Evolutionary conservation across 92 coral and sea anemone genomes (phyloP), one percentile per base, ranked within the genome.

Genomic region (Palythoa heliodiscus): DNA sequence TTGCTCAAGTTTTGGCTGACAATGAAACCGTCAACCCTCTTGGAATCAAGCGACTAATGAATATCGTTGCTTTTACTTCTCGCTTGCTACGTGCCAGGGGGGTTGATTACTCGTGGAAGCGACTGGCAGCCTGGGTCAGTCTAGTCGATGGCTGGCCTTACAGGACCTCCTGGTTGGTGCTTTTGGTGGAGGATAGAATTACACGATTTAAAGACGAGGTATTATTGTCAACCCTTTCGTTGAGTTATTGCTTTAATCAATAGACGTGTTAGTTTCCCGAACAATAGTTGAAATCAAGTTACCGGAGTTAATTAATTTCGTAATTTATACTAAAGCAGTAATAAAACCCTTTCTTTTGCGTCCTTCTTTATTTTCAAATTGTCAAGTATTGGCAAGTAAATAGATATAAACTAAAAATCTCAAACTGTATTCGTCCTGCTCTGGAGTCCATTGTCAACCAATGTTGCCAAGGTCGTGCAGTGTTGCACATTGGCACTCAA

Each of bases 71-170:
- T 6, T 85, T 96, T n/a, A 96, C 98, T 11, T 93, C 98, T 25
- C 99, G 99, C 24, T 87, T 96, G 68, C 98, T 96, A 1, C 98
- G 99, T 25, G 98, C 99, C 57, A 92, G 91, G 54, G 94, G 98
- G 11, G 71, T 96, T 58, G 95, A 94, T 35, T 96, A 94, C 80
- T 91, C 94, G 11, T 96, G 99, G 99, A 96, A 96, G 86, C 90
- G 98, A 60, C 88, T 96, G 19, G 99, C 99, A 11, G 98, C 99
- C 63, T 96, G 99, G 99, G 99, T 91, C 50, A 96, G 99, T 82
- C 82, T 96, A 54, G 98, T 92, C 10, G 99, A 96, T 83, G 98
- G 98, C 71, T 96, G 99, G 99, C 99, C 99, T 11, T 96, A 92
- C 86, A 92, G 93, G 75, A 92, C 95, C 54, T 96, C 99, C 20